Conservation (phyloP, 2,113 vertebrate genomes). For the Zosterops japonicus region DNA sequence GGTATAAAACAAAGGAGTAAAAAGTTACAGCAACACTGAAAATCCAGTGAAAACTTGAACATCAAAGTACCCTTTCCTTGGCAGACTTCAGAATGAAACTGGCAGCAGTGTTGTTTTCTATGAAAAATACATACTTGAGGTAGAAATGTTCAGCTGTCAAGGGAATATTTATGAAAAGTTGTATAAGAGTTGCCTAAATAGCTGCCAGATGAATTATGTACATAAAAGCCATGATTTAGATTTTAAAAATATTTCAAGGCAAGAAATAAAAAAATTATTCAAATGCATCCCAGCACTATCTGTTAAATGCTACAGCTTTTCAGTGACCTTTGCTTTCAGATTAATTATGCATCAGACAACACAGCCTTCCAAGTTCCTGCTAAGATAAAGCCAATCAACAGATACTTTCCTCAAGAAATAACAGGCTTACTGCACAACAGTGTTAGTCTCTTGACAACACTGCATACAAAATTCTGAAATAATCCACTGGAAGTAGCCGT, state of each 20-base stretch:
- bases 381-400: not conserved
- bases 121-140: not conserved
- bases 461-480: not conserved
- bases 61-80: not conserved
- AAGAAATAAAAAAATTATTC: not conserved
- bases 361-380: not conserved
- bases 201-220: not conserved
- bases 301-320: not conserved
- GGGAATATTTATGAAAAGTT: not conserved
- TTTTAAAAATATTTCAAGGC: not conserved
- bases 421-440: not conserved
- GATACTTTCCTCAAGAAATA: not conserved
- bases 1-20: not conserved
- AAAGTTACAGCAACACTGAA: not conserved
- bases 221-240: rapidly evolving
- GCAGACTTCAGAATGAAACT: not conserved
- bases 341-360: not conserved
- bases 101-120: not conserved
- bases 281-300: not conserved
- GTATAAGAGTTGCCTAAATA: not conserved
- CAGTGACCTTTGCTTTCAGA: conserved; percentile 1
- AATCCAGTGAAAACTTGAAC: not conserved
- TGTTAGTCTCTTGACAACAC: not conserved
- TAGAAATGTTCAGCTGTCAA: not conserved
- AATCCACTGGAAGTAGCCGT: not conserved